A percentile compares a stretch with the other conserved stretches of the same genome.
phyloP scores from a whole-genome alignment of 2,888 invertebrate genomes.

The Morpho deidamia region DNA sequence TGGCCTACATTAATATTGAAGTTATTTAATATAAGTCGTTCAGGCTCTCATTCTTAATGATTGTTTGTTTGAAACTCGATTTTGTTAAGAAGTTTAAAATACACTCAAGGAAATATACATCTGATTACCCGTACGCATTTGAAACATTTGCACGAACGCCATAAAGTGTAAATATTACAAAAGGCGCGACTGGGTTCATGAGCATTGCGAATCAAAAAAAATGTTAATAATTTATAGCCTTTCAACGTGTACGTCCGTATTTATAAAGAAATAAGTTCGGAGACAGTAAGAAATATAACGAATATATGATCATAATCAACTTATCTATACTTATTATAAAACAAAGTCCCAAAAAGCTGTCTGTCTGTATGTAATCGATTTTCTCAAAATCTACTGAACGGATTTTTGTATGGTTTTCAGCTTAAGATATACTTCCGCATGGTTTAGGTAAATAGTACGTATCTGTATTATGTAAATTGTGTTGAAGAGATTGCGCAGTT shows the following conservation, averaged over 20 bases:
- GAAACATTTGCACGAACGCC: conserved; percentile 4
- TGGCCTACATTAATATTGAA: conserved; percentile 5
- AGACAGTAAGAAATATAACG: too few species aligned
- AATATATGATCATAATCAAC: too few species aligned
- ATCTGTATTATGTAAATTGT: too few species aligned
- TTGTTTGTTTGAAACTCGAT: conserved; percentile 7
- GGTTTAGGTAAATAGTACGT: too few species aligned
- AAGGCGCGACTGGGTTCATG: conserved; percentile 5
- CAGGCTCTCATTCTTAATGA: background rate
- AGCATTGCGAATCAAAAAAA: conserved; percentile 4
- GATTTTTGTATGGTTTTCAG: too few species aligned
- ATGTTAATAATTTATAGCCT: conserved; percentile 1
- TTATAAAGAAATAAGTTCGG: too few species aligned
- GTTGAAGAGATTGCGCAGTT: too few species aligned
- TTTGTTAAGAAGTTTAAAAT: conserved; percentile 8
- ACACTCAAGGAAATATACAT: conserved; percentile 6
- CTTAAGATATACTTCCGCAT: too few species aligned
- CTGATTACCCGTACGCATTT: conserved; percentile 5
- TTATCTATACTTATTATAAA: too few species aligned
- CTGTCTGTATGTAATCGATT: too few species aligned
- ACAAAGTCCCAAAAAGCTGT: too few species aligned
- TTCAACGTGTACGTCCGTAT: background rate
- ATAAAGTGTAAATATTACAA: conserved; percentile 11
- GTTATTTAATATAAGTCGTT: conserved; percentile 1
- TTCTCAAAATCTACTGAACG: too few species aligned